Evolutionary conservation across 2,888 invertebrate species (phyloP), one percentile per base, ranked within the genome.

Genomic region (Microdon myrmicae): DNA sequence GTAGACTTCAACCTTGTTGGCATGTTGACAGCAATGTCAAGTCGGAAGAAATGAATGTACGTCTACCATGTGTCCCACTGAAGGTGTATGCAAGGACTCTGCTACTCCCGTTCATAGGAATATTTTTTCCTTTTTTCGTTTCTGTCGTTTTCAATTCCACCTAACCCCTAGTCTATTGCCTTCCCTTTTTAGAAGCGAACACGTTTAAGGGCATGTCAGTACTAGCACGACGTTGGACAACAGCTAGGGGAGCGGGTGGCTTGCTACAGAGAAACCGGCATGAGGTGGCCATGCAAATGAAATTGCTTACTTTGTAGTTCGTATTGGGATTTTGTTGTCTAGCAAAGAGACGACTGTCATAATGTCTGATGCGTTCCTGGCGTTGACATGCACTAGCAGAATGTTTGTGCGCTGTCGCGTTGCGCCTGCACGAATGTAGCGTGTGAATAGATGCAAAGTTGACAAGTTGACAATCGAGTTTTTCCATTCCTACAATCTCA

Each of bases 21-120:
- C 66, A 66, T 59, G 66, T 66, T 66, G 66, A 66, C 66, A 66
- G 59, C 58, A 64, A 64, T 58, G 64, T 64, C 64, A 64, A 64
- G 64, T 64, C 64, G 38, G 53, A 64, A 58, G 64, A 64, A 64
- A 58, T 64, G 64, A 58, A 51, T 58, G 64, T 58, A 45, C 64
- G 51, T 56, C 58, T 64, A 47, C 51, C 64, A 58, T 64, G 64
- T 51, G 34, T 41, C 38, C 25, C n/a, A 43, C 39, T 29, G 17
- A 39, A 22, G 35, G 23, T 44, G 25, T 4, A 22, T 43, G 41
- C 19, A 45, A 59, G 59, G 45, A 59, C 49, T 31, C 22, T 25
- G 9, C 12, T 56, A 34, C 28, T 31, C 13, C 26, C 14, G 34
- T 17, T 16, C 54, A 55, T 16, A 29, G 16, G 14, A 5, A 29